These are phyloP conservation scores for Castor canadensis DNA, from an alignment of 2,113 vertebrate genomes.

Conservation along the genomic window DNA sequence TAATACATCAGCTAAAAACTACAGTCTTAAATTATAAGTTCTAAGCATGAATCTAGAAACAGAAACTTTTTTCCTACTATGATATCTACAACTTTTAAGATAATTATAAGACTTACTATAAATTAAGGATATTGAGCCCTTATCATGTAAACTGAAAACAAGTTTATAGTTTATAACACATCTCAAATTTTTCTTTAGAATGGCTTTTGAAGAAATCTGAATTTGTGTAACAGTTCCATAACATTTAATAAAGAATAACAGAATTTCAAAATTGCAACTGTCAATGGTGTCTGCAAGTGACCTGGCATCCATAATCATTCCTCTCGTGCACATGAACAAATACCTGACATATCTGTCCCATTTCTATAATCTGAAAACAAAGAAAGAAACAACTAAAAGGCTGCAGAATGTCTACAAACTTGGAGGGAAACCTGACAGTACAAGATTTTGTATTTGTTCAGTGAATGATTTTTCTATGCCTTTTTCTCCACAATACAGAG, in stretches of 20 bases:
- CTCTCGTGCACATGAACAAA: slow-evolving; percentile 57
- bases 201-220: neutral
- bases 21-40: neutral
- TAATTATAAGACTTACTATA: neutral
- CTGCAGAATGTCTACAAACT: neutral
- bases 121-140: neutral
- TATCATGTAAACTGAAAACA: neutral
- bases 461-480: neutral
- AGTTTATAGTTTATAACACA: neutral
- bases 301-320: neutral
- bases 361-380: slow-evolving; percentile 34
- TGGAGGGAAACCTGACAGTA: neutral
- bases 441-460: neutral
- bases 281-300: neutral
- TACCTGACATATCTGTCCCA: neutral
- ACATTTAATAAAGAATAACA: slow-evolving; percentile 21
- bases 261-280: slow-evolving; percentile 14
- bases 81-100: neutral
- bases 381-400: neutral
- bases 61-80: neutral
- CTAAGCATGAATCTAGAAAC: slow-evolving; percentile 1
- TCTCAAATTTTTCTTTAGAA: neutral
- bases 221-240: neutral
- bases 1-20: slow-evolving; percentile 4
- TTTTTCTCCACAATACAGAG: neutral